Conservation (phyloP, 1,140 invertebrate species). For the Tyrophagus putrescentiae region DNA sequence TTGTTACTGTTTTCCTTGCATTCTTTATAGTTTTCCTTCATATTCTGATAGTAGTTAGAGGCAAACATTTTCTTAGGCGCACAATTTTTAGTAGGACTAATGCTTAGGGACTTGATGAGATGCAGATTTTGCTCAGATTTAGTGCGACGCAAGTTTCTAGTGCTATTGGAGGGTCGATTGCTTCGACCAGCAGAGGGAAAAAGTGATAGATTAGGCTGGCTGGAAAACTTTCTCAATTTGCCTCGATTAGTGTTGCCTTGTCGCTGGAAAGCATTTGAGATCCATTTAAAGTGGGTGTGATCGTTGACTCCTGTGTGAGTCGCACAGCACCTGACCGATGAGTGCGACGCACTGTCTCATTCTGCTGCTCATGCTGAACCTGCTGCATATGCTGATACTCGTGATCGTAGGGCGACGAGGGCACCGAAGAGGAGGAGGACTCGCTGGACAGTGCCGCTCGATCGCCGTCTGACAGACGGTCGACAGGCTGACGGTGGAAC, state of each 20-base stretch:
- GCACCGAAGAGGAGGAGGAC: not conserved
- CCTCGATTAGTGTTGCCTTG: too few species aligned
- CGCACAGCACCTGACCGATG: not conserved
- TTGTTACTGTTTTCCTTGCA: not conserved
- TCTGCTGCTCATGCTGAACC: not conserved
- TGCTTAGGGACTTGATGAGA: not conserved
- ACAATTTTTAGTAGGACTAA: constrained; percentile 10
- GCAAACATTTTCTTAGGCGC: constrained; percentile 17
- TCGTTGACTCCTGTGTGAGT: not conserved
- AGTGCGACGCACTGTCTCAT: not conserved
- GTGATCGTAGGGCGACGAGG: constrained; percentile 6
- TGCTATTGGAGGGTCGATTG: too few species aligned
- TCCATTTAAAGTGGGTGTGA: not conserved
- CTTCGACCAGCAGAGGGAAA: too few species aligned
- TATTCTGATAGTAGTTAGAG: constrained; percentile 13
- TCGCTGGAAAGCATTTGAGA: not conserved
- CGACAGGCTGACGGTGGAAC: not conserved
- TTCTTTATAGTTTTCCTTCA: not conserved
- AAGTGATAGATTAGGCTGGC: not conserved
- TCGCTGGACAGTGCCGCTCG: not conserved
- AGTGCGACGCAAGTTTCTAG: not conserved
- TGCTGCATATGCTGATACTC: not conserved
- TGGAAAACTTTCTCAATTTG: not conserved
- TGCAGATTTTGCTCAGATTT: constrained; percentile 5
- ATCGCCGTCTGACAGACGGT: not conserved